Base-by-base conservation (phyloP, 2,113 vertebrate genomes). In the Urocynchramus pylzowi region DNA sequence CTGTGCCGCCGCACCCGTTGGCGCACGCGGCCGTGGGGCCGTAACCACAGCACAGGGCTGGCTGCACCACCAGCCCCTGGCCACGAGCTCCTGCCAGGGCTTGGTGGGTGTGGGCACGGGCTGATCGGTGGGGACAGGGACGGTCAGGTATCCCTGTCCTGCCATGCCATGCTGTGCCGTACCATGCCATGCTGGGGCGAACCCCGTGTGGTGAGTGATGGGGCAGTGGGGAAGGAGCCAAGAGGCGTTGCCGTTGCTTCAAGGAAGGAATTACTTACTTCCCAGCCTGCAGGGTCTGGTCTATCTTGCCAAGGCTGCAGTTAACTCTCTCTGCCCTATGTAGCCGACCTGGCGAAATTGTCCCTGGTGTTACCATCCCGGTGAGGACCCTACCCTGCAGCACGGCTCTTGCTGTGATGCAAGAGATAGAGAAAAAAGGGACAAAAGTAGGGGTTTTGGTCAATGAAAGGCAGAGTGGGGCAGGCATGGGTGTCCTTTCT, bases 231-330 rank as follows among this genome's bases (percentile, higher is more conserved):
- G 64, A 91, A 86, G 50, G 74, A 97, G 93, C 94, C 91, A 92
- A 96, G 94, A 94, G 94, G 76, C 57, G 92, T 94, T 35, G 68
- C 80, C 59, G 6, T 50, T 89, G 52, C 54, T 84, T 89, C 20
- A 39, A 86, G 83, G 93, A 96, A 97, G 92, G 84, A 96, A 95
- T 95, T 92, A 83, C 63, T 95, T 88, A 93, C 61, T 95, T 93
- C 91, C 68, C 69, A 90, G 88, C 86, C 92, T 41, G 21, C 21
- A 39, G 91, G 96, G 93, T 90, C 26, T 0, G 8, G 39, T 63
- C 53, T 63, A 1, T 39, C 77, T 84, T 84, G 84, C 95, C 76
- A 71, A 74, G 28, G 83, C 68, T 80, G 42, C 80, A 42, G 27
- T 97, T 96, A 97, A 96, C 94, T 68, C 91, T 75, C 56, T 83